Evolutionary conservation across 2,797 vertebrate genomes (phyloP), one percentile per base, ranked within the genome.

Genomic region (Chiropotes sagulatus): DNA sequence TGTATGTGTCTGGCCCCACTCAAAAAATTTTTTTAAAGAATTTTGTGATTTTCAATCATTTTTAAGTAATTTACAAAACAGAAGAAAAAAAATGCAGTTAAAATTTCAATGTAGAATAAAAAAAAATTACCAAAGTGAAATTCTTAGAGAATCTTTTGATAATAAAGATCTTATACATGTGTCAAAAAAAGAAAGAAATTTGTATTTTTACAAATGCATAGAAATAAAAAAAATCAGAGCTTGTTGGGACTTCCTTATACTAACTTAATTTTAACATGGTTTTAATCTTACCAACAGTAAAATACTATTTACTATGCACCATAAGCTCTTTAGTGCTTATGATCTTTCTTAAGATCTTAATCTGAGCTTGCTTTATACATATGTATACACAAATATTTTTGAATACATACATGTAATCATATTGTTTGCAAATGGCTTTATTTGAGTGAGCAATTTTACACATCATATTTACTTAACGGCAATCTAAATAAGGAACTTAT

Each of bases 231-330:
- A 61, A n/a, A 52, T 88, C 33, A 93, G 30, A 97, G 24, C 30
- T 95, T 93, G 0, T 67, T 64, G 41, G 4, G 64, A 80, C 61
- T 81, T 95, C 33, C 48, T 95, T 92, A 87, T 58, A 48, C 28
- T 89, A 90, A 83, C 72, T 92, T 94, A 88, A 78, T 78, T 86
- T 93, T 93, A 84, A 70, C 76, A 64, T 89, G 20, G 33, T 61
- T 95, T 96, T 89, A 72, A 72, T 94, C 72, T 81, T 85, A 97
- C 44, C 44, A 97, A 72, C 70, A 88, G 93, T 50, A 85, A 79
- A 24, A 92, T 90, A 52, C 88, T 93, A 73, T 72, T 72, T 39
- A 72, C 19, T 72, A 86, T 24, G 41, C 24, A 85, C 75, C 41
- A 79, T 81, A 88, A 94, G 13, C 48, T 93, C 46, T 79, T 86